phyloP scores from a whole-genome alignment of 2,888 invertebrate genomes.

The Tribolium freemani region DNA sequence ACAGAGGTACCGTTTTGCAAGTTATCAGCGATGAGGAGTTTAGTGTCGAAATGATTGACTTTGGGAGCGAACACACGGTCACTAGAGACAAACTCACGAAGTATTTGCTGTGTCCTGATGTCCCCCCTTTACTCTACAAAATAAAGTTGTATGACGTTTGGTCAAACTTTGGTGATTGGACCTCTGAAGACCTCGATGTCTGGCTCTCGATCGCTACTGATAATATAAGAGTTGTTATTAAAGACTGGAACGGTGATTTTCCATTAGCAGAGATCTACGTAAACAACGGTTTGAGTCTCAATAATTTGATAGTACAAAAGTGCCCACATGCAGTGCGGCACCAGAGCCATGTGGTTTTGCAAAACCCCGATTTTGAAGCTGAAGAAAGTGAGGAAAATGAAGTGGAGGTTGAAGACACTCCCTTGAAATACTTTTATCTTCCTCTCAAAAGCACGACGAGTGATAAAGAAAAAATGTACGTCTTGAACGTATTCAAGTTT shows the following conservation, averaged over 20 bases:
- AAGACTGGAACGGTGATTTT: constrained; percentile 57
- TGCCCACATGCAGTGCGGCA: constrained; percentile 51
- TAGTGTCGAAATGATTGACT: constrained; percentile 82
- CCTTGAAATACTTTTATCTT: background rate
- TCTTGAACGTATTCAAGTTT: too few species aligned
- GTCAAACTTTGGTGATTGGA: constrained; percentile 70
- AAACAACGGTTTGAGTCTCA: constrained; percentile 58
- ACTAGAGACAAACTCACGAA: constrained; percentile 73
- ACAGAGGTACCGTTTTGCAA: constrained; percentile 76
- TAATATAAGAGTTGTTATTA: constrained; percentile 69
- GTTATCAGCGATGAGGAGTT: constrained; percentile 60
- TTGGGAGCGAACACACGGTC: constrained; percentile 83
- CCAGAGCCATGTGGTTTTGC: background rate
- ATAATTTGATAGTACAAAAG: constrained; percentile 67
- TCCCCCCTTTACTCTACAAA: constrained; percentile 78
- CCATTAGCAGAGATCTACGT: constrained; percentile 56
- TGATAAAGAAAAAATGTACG: too few species aligned
- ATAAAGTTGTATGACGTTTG: constrained; percentile 72
- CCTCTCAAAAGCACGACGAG: background rate
- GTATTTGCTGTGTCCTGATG: constrained; percentile 74
- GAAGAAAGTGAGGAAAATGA: background rate
- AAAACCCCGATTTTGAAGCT: background rate
- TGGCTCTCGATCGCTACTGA: constrained; percentile 74
- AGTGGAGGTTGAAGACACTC: background rate
- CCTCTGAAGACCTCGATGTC: constrained; percentile 72